Evolutionary conservation across 2,797 vertebrate genomes (phyloP).

Genomic region (Poecile montanus): DNA sequence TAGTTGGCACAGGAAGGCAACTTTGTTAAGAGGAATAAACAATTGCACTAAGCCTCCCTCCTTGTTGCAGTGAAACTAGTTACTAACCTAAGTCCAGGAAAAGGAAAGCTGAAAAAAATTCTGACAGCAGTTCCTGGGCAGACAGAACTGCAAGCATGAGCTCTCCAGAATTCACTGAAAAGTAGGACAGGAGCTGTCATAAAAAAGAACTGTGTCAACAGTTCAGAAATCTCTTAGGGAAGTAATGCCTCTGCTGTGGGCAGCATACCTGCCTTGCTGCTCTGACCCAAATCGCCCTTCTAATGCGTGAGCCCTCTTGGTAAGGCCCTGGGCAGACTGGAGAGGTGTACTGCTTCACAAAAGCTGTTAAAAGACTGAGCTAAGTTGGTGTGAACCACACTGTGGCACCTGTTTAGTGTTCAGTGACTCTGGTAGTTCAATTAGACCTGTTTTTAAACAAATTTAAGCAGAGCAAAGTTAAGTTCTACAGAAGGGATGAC

Average conservation of each 20-base stretch:
- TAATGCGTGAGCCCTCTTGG: not conserved
- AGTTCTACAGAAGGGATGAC: not conserved
- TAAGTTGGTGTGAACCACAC: not conserved
- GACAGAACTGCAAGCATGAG: not conserved
- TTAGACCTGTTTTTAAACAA: not conserved
- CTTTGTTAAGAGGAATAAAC: not conserved
- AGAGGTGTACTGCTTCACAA: not conserved
- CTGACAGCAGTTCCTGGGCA: conserved; percentile 13
- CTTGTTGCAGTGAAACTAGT: not conserved
- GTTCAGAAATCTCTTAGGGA: conserved; percentile 20
- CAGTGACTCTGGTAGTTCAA: not conserved
- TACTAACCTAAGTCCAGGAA: not conserved
- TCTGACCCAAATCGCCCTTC: not conserved
- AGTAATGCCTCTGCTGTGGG: not conserved
- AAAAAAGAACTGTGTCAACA: conserved; percentile 52
- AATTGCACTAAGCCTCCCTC: not conserved
- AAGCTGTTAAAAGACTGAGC: not conserved
- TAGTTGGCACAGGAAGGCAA: not conserved
- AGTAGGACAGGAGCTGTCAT: conserved; percentile 48
- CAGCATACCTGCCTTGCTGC: not conserved
- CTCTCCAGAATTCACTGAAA: conserved; percentile 7
- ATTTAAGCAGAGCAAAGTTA: not conserved
- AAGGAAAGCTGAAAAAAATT: conserved; percentile 1
- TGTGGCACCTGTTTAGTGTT: not conserved
- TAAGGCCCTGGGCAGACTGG: not conserved